Base-by-base conservation (phyloP, 2,888 invertebrate genomes). In the Cyrtodaria siliqua region DNA sequence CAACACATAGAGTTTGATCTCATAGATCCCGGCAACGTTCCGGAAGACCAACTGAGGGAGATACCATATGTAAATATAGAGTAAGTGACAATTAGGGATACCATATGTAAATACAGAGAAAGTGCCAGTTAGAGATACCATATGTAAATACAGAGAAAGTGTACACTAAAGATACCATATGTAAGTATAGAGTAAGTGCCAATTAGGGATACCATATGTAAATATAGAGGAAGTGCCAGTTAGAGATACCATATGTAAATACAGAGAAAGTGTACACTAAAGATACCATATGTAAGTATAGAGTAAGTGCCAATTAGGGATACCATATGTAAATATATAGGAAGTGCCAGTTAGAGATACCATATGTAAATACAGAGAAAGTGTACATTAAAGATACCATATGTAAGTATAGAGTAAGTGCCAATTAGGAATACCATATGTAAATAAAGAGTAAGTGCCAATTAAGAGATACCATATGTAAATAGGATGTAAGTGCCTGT, bases 1-100 rank as follows among this genome's bases (percentile, higher is more conserved):
- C 89, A 91, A 69, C 91, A 92, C 79, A 90, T 92, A 75, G 88
- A 87, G 91, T 91, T 86, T 84, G 86, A 85, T 29, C 69, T 91
- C 33, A 75, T 89, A 27, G 91, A 89, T 23, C 88, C 89, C 20
- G 86, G 85, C n/a, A 90, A 90, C 0, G 67, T 91, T 79, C 85
- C 88, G 4, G 87, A 88, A 42, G 92, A 91, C 3, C 90, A 91
- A 61, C 78, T 92, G 12, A 76, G 79, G 59, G 91, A 92, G 56
- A 92, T 92, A 47, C 87, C 91, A 4, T 92, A 88, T 71, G 86
- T 88, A 23, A 87, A 87, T 79, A 90, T 92, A 0, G 90, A 91
- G 92, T 92, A 75, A 90, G 92, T 91, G 3, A 9, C n/a, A 9
- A 4, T 18, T 20, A 9, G 27, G 6, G 9, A 55, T 16, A n/a